Evolutionary conservation across 2,888 invertebrate species (phyloP).

Genomic region (Antitype chi): DNA sequence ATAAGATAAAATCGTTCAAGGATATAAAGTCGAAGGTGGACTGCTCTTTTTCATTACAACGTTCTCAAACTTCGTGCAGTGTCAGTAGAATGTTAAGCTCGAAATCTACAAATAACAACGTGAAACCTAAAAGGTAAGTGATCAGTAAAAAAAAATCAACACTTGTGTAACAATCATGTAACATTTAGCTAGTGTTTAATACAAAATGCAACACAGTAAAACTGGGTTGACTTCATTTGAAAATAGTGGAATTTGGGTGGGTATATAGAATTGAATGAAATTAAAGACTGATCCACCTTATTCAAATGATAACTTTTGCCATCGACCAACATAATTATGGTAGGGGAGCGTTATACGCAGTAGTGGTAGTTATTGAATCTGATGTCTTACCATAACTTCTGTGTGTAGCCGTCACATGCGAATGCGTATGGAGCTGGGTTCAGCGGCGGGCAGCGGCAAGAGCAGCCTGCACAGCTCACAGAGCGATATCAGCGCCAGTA

Average conservation of each 20-base stretch:
- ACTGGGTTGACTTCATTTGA: background rate
- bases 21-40: conserved; percentile 97
- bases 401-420: conserved; percentile 87
- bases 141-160: background rate
- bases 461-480: conserved; percentile 92
- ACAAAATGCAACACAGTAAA: conserved; percentile 11
- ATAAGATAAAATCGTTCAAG: conserved; percentile 93
- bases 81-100: conserved; percentile 87
- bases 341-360: background rate
- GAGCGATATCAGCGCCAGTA: conserved; percentile 92
- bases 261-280: conserved; percentile 7
- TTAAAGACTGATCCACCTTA: background rate
- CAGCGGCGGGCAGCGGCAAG: conserved; percentile 90
- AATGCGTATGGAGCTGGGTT: conserved; percentile 89
- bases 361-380: background rate
- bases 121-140: conserved; percentile 88
- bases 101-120: conserved; percentile 83
- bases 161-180: conserved; percentile 11
- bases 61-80: conserved; percentile 88
- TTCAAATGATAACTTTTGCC: background rate
- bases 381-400: background rate
- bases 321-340: background rate
- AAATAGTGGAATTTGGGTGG: background rate
- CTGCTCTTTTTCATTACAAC: conserved; percentile 88
- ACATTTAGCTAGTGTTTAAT: conserved; percentile 8